Evolutionary conservation across 2,888 invertebrate species (phyloP).

Genomic region (Fragum whitleyi): DNA sequence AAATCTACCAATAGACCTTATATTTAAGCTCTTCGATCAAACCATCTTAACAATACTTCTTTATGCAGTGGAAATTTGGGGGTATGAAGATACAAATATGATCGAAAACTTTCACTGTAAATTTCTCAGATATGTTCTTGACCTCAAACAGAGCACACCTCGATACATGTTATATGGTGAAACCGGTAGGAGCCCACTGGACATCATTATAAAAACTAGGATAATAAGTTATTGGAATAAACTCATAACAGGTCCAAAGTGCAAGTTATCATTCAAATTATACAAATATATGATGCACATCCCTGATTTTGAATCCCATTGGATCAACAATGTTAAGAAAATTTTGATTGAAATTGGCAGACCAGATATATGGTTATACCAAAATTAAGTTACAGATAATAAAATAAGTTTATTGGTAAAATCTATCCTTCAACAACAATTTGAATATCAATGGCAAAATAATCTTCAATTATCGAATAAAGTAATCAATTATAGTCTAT

Average conservation of each 20-base stretch:
- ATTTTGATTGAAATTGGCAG: background rate
- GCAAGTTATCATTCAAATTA: slow-evolving; percentile 5
- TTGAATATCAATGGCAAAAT: background rate
- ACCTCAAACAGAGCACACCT: slow-evolving; percentile 24
- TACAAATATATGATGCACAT: background rate
- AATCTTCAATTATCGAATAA: background rate
- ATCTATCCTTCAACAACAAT: background rate
- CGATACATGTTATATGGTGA: slow-evolving; percentile 23
- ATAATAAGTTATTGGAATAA: slow-evolving; percentile 10
- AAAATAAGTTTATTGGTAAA: background rate
- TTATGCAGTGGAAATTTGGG: slow-evolving; percentile 17
- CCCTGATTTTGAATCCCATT: background rate
- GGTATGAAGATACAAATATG: background rate
- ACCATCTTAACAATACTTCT: slow-evolving; percentile 10
- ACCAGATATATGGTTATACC: background rate
- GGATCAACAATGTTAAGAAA: background rate
- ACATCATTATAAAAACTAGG: background rate
- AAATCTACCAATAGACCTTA: slow-evolving; percentile 20
- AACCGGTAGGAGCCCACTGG: background rate
- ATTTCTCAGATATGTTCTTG: no score
- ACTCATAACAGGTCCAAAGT: no score
- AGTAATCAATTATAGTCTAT: background rate
- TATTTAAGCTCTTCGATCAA: slow-evolving; percentile 15
- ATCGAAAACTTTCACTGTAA: slow-evolving; percentile 19
- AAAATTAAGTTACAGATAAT: background rate